Percentiles rank a stretch among this genome's conserved stretches.
Evolutionary conservation across 2,113 vertebrate genomes (phyloP).

Genomic region (Chamaetylas fuelleborni): DNA sequence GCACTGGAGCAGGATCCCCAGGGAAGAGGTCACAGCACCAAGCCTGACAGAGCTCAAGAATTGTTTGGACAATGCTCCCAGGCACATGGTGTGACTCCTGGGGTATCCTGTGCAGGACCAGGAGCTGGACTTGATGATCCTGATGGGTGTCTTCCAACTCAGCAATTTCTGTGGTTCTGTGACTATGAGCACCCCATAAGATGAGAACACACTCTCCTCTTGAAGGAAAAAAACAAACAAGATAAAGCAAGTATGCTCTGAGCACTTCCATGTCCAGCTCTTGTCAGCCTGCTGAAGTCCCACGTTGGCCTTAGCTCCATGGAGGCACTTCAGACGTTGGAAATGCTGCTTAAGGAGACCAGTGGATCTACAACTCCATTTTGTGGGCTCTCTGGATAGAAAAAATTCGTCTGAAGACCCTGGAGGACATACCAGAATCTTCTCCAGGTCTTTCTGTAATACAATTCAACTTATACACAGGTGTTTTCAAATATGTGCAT

Average conservation of each 20-base stretch:
- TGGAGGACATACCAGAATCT: background rate
- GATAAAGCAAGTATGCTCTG: background rate
- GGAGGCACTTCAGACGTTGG: background rate
- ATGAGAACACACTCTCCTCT: rapidly evolving
- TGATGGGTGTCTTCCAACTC: background rate
- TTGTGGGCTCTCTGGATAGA: background rate
- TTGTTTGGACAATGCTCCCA: background rate
- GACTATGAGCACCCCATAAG: background rate
- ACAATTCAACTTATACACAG: background rate
- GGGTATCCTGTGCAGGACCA: background rate
- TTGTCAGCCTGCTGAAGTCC: background rate
- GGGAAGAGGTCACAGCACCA: background rate
- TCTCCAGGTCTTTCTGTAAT: background rate
- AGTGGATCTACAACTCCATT: background rate
- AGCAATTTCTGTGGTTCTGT: background rate
- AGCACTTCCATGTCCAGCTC: background rate
- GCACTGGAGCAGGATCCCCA: background rate
- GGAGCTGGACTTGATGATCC: background rate
- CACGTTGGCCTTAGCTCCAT: background rate
- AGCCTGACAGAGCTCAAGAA: background rate
- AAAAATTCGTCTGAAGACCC: background rate
- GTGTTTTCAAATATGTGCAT: background rate
- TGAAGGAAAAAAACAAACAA: background rate
- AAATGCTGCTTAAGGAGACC: background rate
- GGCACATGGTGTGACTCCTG: background rate